phyloP scores from a whole-genome alignment of 2,113 vertebrate species.

The Paradisaea rubra region DNA sequence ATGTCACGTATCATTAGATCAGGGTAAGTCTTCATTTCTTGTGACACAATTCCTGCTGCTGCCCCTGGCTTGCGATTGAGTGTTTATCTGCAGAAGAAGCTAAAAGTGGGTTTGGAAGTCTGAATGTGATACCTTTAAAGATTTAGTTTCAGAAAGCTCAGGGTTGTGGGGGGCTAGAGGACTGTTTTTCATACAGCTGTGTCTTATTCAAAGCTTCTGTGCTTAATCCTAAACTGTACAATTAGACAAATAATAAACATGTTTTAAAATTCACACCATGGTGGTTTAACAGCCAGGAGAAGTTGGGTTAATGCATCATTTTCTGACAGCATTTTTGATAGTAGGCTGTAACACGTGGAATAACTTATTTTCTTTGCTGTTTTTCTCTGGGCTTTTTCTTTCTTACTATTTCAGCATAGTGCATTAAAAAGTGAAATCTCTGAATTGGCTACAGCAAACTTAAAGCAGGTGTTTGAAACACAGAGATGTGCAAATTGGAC shows the following conservation, averaged over 20 bases:
- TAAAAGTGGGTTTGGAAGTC: background rate
- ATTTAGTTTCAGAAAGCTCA: background rate
- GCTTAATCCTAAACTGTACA: background rate
- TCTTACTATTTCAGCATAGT: background rate
- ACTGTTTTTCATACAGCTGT: constrained; percentile 3
- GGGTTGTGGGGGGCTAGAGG: background rate
- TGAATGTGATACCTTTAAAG: background rate
- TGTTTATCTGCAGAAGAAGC: background rate
- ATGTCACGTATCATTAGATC: background rate
- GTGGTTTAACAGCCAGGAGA: background rate
- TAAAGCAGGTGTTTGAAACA: constrained; percentile 18
- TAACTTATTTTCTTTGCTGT: background rate
- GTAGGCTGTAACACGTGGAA: background rate
- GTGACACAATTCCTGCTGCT: background rate
- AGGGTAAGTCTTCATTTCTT: background rate
- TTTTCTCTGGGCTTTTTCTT: background rate
- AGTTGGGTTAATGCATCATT: background rate
- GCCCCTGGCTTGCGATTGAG: background rate
- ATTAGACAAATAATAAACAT: background rate
- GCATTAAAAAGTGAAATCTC: background rate
- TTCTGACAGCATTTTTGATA: background rate
- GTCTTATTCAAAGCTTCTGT: background rate
- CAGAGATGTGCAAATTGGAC: background rate
- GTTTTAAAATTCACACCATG: background rate
- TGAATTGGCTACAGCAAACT: background rate